Conservation (phyloP, 2,113 vertebrate species). For the Condylura cristata region DNA sequence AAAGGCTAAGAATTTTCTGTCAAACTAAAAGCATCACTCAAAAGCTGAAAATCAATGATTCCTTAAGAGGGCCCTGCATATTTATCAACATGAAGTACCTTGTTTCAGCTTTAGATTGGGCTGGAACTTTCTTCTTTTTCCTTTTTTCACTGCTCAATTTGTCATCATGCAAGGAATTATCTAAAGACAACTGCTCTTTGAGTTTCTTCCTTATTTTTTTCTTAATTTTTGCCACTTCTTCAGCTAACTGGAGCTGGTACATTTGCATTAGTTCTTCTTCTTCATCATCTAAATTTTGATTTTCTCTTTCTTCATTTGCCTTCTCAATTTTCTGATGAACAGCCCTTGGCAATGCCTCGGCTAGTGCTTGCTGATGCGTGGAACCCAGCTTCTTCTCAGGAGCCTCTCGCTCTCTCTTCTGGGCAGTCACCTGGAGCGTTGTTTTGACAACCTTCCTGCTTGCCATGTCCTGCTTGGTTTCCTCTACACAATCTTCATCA, state of each 20-base stretch:
- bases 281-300: constrained; percentile 84
- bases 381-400: constrained; percentile 72
- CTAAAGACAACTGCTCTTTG: constrained; percentile 82
- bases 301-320: constrained; percentile 71
- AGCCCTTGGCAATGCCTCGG: constrained; percentile 77
- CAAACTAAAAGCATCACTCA: background rate
- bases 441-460: constrained; percentile 86
- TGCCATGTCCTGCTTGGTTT: constrained; percentile 72
- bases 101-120: constrained; percentile 83
- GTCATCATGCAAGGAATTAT: constrained; percentile 78
- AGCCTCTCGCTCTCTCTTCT: constrained; percentile 67
- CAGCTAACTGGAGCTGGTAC: constrained; percentile 90
- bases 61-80: constrained; percentile 40
- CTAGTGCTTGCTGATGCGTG: constrained; percentile 72
- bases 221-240: constrained; percentile 89
- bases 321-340: constrained; percentile 79
- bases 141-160: constrained; percentile 86
- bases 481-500: constrained; percentile 80
- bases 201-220: constrained; percentile 88
- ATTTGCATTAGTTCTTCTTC: constrained; percentile 87
- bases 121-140: constrained; percentile 88
- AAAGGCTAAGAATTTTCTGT: constrained; percentile 19
- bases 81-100: constrained; percentile 85
- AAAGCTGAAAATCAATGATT: constrained; percentile 8
- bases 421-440: constrained; percentile 63